Conservation (phyloP, 2,113 vertebrate genomes). For the Aptenodytes patagonicus region DNA sequence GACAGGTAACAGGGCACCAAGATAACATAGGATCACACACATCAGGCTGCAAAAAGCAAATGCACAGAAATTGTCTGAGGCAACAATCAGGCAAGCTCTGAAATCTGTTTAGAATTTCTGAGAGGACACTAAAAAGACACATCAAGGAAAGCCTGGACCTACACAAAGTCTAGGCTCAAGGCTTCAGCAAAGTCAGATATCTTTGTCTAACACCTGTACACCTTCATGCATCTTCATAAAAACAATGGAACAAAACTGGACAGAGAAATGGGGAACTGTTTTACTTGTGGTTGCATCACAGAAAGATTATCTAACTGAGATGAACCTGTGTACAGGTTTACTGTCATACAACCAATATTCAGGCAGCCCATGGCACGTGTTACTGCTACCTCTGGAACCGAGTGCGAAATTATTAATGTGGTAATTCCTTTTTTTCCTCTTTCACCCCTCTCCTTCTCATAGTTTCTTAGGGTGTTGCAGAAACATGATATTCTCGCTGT, state of each 20-base stretch:
- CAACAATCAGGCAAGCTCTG: background rate
- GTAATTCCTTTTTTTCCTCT: background rate
- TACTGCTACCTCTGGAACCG: background rate
- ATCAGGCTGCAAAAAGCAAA: constrained; percentile 25
- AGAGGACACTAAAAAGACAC: background rate
- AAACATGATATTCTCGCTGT: background rate
- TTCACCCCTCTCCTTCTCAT: background rate
- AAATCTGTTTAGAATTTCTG: background rate
- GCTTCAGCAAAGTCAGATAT: background rate
- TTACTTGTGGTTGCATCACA: background rate
- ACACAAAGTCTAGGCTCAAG: background rate
- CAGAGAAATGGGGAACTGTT: background rate
- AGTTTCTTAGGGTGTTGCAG: background rate
- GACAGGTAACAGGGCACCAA: background rate
- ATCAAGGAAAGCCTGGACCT: background rate
- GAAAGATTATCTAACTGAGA: background rate
- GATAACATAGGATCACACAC: background rate
- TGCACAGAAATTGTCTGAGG: background rate
- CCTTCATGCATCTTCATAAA: background rate
- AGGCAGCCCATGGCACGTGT: background rate
- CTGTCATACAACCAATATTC: background rate
- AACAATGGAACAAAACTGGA: background rate
- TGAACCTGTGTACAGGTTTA: background rate
- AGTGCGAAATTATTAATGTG: background rate
- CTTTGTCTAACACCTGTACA: background rate